Evolutionary conservation across 2,797 vertebrate species (phyloP), one percentile per base, ranked within the genome.

Genomic region (Sebastes kiyomatsui): DNA sequence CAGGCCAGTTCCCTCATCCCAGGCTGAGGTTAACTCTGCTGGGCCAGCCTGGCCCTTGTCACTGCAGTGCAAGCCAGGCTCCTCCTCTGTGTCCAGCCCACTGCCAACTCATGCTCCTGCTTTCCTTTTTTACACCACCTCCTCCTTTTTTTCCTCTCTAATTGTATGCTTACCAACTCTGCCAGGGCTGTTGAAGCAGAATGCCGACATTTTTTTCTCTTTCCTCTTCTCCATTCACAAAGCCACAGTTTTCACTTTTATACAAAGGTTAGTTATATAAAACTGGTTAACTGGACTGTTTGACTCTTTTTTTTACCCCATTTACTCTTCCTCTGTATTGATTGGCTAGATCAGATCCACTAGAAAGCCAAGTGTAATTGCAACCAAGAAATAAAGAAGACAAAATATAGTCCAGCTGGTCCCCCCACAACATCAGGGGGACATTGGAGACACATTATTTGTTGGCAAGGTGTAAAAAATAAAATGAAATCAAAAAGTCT

Each of bases 111-210:
- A 81, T 76, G 75, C 69, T 86, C 79, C 61, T 59, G 62, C 77
- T 79, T 72, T 75, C 61, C 75, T 74, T 75, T 83, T 82, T 67
- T 69, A 55, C 65, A 77, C 75, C 66, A 61, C 65, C 85, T 83
- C 74, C 62, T 58, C 74, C 62, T 58, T 84, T 74, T 79, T 35
- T 77, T 35, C 66, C 56, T 77, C 80, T 89, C 58, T 86, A 83
- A 86, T 84, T 75, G 64, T 90, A 86, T 90, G 74, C 60, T 87
- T 72, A 68, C 38, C 59, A 64, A 7, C 82, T 59, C 56, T 88
- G 87, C 87, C 88, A 88, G 86, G 62, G 78, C 80, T 79, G 42
- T 55, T 83, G 80, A 81, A 88, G 75, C 64, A 79, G 85, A 81
- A 74, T 30, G 35, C 67, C 28, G 32, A 27, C 28, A 9, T 74